Evolutionary conservation across 2,797 vertebrate species (phyloP), one percentile per base, ranked within the genome.

Genomic region (Pantherophis alleghaniensis): DNA sequence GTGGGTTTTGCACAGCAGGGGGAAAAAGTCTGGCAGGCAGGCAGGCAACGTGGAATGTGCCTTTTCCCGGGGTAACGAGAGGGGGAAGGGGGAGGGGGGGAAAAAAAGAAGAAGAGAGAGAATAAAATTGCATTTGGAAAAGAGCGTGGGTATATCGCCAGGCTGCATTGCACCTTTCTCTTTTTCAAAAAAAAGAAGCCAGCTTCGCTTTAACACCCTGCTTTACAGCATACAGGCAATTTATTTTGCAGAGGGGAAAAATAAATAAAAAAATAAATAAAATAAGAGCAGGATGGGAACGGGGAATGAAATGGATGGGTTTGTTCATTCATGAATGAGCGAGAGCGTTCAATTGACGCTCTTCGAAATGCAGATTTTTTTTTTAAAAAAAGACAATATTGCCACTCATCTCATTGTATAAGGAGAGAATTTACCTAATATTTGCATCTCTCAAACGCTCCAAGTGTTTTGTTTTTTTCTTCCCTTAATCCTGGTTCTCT

Each of bases 61-160:
- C 20, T 63, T 63, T 61, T n/a, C 1, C 9, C 28, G 32, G 14
- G 53, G 59, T 6, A 51, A 53, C 42, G 7, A 42, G 86, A 7
- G 12, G 7, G 5, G 9, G 4, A 51, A 18, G 14, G 32, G 5
- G 42, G 5, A 26, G 42, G 3, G 18, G 4, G 1, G 1, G 1
- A 24, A 18, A 7, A 2, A 10, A 0, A 2, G 13, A 37, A 22
- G 7, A 11, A 9, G 13, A 26, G 26, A 55, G 16, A 32, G 51
- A 88, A 37, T 57, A n/a, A 55, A 13, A n/a, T 22, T 69, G 28
- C 63, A 88, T 69, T 66, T 56, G 12, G 13, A n/a, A 66, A 47
- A 53, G 60, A 16, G 24, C 1, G 12, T 4, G 66, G 5, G 20
- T 57, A 0, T 32, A 6, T 22, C 12, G 14, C 18, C 22, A 20